Evolutionary conservation across 2,113 vertebrate species (phyloP).

Genomic region (Empidonax alnorum): DNA sequence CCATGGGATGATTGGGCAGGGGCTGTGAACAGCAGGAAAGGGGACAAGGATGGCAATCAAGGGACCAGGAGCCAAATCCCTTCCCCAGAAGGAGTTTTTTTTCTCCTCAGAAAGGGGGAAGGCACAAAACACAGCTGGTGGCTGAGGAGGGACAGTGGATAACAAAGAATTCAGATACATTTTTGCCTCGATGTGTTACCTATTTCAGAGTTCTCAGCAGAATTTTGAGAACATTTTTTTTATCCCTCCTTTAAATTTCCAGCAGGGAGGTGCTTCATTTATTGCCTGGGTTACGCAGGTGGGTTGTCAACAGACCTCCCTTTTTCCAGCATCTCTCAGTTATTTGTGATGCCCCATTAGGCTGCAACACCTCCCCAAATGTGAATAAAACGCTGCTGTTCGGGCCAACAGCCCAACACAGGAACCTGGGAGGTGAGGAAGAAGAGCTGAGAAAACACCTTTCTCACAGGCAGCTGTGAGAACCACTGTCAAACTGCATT

Average conservation of each 20-base stretch:
- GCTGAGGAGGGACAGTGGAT: not conserved
- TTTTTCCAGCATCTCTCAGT: not conserved
- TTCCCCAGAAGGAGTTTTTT: not conserved
- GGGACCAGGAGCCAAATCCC: not conserved
- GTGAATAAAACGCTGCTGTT: not conserved
- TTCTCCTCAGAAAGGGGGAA: not conserved
- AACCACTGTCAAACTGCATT: not conserved
- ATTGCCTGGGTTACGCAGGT: not conserved
- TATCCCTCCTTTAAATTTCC: not conserved
- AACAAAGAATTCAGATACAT: rapidly evolving
- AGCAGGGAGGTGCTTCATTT: not conserved
- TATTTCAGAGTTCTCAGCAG: not conserved
- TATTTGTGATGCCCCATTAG: not conserved
- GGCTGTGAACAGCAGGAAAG: not conserved
- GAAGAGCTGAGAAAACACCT: not conserved
- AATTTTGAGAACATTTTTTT: not conserved
- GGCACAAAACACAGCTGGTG: not conserved
- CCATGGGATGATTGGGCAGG: not conserved
- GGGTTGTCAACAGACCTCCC: not conserved
- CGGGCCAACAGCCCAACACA: not conserved
- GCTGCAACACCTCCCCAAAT: not conserved
- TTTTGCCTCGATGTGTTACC: not conserved
- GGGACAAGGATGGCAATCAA: not conserved
- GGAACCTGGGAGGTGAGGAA: not conserved
- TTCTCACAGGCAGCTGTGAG: not conserved